phyloP scores from a whole-genome alignment of 2,113 vertebrate genomes.

The Lophotis ruficrista region DNA sequence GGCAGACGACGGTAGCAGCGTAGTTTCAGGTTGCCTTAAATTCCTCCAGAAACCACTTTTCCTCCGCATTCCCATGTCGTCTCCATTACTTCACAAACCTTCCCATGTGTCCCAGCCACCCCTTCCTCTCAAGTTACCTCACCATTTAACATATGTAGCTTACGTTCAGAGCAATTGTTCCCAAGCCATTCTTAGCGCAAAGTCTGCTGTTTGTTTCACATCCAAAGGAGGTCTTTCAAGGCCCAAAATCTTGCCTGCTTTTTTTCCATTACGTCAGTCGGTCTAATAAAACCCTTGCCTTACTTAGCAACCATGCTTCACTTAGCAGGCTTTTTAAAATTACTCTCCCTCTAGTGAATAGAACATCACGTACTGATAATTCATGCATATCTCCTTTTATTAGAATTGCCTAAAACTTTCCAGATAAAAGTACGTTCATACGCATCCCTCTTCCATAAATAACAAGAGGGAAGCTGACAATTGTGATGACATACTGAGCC shows the following conservation, averaged over 20 bases:
- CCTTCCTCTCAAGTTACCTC: not conserved
- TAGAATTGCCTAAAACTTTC: conserved; percentile 73
- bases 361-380: conserved; percentile 62
- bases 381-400: conserved; percentile 66
- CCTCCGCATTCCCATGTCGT: not conserved
- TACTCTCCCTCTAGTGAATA: conserved; percentile 27
- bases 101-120: not conserved
- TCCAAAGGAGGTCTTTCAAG: not conserved
- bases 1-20: not conserved
- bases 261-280: conserved; percentile 24
- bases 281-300: conserved; percentile 64
- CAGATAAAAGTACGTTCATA: conserved; percentile 72
- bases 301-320: conserved; percentile 67
- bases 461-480: conserved; percentile 53
- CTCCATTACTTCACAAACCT: not conserved
- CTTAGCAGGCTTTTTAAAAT: conserved; percentile 47
- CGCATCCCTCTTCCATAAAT: conserved; percentile 53
- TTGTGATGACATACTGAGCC: conserved; percentile 61
- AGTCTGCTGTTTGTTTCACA: conserved; percentile 8
- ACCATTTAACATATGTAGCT: not conserved
- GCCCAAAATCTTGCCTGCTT: conserved; percentile 20
- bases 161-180: not conserved
- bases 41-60: not conserved
- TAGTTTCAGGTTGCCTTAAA: not conserved
- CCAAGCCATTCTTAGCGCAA: not conserved